Evolutionary conservation across 2,797 vertebrate species (phyloP).

Genomic region (Bothrops alternatus): DNA sequence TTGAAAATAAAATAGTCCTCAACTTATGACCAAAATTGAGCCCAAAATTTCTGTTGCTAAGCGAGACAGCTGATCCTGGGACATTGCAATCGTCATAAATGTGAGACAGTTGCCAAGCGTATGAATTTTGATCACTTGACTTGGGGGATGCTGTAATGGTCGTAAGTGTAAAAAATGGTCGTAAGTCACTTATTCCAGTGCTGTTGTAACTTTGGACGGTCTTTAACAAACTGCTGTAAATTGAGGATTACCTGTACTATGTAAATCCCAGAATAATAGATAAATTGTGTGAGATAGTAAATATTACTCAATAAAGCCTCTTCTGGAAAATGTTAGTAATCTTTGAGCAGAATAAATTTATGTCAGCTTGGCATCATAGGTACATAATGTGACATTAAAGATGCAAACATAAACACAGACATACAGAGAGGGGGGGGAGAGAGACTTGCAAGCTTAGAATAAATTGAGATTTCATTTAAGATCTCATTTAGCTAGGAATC

Average conservation of each 20-base stretch:
- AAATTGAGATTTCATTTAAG: constrained; percentile 10
- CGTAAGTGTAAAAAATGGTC: background rate
- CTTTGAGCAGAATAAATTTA: background rate
- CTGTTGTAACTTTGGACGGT: background rate
- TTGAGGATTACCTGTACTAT: background rate
- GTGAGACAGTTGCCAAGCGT: background rate
- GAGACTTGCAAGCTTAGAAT: background rate
- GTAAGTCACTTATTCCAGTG: background rate
- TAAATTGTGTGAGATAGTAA: constrained; percentile 2
- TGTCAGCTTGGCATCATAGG: background rate
- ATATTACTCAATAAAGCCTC: background rate
- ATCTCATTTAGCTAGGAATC: background rate
- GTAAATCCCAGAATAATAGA: constrained; percentile 1
- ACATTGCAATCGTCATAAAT: background rate
- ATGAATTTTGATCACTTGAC: background rate
- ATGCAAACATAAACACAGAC: background rate
- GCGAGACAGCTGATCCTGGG: background rate
- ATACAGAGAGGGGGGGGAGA: background rate
- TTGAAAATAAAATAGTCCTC: constrained; percentile 7
- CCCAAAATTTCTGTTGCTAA: background rate
- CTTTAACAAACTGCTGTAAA: background rate
- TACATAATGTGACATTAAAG: background rate
- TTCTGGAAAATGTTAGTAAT: constrained; percentile 3
- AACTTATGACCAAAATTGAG: background rate
- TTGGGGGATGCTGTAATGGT: background rate